Base-by-base conservation (phyloP, 2,797 vertebrate genomes). In the Ataeniobius toweri region DNA sequence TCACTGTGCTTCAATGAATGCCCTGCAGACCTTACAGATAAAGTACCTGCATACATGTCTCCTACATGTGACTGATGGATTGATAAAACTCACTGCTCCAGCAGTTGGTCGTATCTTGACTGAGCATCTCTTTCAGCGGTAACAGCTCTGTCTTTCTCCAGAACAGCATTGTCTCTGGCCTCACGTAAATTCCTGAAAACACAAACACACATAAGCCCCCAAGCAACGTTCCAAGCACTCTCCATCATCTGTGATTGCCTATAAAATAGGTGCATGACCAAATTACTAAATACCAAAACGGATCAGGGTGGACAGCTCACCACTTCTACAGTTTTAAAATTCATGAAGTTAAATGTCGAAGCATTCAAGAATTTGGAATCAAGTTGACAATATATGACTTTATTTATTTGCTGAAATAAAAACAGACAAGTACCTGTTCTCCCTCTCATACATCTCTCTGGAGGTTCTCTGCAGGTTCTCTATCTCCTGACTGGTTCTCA, bases 381-480 rank as follows among this genome's bases (percentile, higher is more conserved):
- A 24, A 67, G 36, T 22, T 24, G 8, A 5, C 3, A 1, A 50
- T 14, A 14, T 53, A 4, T 53, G 51, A 55, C 6, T 24, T 24
- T 24, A 55, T 55, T 22, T 7, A 1, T 22, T 20, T 36, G 61
- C 36, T 20, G 7, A 63, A 41, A 5, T 22, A 4, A 36, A 22
- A 67, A 5, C 63, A 41, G 63, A 67, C 3, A 0, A 10, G 24
- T 89, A 98, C 97, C 98, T 97, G 95, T 99, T 99, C 93, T 99
- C 98, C 78, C 98, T 96, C 86, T 99, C 98, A 77, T 99, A 99
- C 96, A 99, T 97, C 95, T 99, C 98, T 91, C 94, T 97, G 74
- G 97, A 98, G 51, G 96, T 91, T 80, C 93, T 96, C 94, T 98
- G 96, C 88, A 99, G 96, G 74, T 95, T 96, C 61, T 98, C 96